Percentiles rank a stretch among this genome's conserved stretches.
These are phyloP conservation scores for Martes flavigula DNA, from an alignment of 2,797 vertebrate genomes.

Conservation along the genomic window DNA sequence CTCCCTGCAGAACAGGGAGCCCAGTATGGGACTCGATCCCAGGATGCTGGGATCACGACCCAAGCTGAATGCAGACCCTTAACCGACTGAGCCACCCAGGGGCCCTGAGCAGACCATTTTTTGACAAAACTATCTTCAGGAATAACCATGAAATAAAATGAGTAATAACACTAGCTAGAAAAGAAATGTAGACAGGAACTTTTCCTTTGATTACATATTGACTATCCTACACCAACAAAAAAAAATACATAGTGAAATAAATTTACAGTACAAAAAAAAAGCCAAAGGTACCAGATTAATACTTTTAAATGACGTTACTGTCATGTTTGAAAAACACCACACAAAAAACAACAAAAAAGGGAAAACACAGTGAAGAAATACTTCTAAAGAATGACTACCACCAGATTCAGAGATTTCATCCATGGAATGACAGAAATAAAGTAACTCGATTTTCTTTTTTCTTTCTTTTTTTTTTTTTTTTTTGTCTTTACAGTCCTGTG, in stretches of 20 bases:
- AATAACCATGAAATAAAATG: not conserved
- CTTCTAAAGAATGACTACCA: not conserved
- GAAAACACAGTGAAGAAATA: not conserved
- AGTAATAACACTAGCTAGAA: slow-evolving; percentile 19
- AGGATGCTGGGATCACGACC: not conserved
- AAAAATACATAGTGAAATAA: slow-evolving; percentile 29
- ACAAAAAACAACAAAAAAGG: not conserved
- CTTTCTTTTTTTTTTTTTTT: slow-evolving; percentile 25
- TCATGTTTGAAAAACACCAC: not conserved
- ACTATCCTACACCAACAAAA: not conserved
- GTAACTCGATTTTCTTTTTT: not conserved
- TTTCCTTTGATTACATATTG: slow-evolving; percentile 27
- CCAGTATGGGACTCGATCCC: not conserved
- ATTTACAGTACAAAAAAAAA: not conserved
- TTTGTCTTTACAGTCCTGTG: not conserved
- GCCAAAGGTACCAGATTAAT: not conserved
- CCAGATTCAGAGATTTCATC: not conserved
- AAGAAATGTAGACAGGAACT: not conserved
- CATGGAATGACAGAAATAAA: not conserved
- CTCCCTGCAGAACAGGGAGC: not conserved
- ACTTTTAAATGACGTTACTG: not conserved
- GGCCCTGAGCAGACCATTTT: not conserved
- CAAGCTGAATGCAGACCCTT: not conserved
- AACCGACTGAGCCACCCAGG: not conserved
- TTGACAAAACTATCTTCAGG: slow-evolving; percentile 23